Conservation (phyloP, 2,888 invertebrate genomes). For the Tachina fera region DNA sequence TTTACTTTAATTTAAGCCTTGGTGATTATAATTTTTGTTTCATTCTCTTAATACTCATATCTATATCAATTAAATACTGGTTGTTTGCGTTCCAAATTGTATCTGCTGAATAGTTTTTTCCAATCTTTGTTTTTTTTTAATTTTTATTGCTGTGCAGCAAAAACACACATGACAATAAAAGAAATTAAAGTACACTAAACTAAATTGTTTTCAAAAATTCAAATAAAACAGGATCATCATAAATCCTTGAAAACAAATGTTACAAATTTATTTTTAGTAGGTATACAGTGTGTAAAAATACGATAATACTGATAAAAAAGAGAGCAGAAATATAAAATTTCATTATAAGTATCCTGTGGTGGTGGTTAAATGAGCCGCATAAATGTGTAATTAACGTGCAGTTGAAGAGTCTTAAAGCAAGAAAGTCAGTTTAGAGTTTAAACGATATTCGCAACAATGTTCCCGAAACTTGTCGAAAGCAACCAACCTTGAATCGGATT, state of each 20-base stretch:
- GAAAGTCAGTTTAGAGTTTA: neutral
- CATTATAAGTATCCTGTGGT: conserved; percentile 16
- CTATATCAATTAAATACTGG: conserved; percentile 59
- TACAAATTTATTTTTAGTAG: conserved; percentile 57
- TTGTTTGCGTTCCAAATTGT: conserved; percentile 42
- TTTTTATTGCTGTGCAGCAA: conserved; percentile 38
- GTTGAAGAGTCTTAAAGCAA: neutral
- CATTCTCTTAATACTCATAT: conserved; percentile 31
- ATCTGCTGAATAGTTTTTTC: conserved; percentile 48
- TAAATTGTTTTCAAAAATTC: conserved; percentile 9
- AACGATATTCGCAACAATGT: too few relatives aligned
- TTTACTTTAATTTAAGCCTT: conserved; percentile 45
- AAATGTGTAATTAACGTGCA: neutral
- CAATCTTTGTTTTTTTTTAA: conserved; percentile 14
- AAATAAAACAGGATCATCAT: conserved; percentile 56
- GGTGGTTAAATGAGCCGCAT: neutral
- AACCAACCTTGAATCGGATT: too few relatives aligned
- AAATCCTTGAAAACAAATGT: conserved; percentile 68
- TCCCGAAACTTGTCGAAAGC: too few relatives aligned
- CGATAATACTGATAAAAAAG: neutral
- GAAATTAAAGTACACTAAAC: conserved; percentile 4
- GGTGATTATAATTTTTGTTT: conserved; percentile 28
- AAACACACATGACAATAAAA: conserved; percentile 1
- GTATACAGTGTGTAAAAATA: neutral
- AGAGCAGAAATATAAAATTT: conserved; percentile 1